Conservation (phyloP, 2,113 vertebrate genomes). For the Bagarius yarrelli region DNA sequence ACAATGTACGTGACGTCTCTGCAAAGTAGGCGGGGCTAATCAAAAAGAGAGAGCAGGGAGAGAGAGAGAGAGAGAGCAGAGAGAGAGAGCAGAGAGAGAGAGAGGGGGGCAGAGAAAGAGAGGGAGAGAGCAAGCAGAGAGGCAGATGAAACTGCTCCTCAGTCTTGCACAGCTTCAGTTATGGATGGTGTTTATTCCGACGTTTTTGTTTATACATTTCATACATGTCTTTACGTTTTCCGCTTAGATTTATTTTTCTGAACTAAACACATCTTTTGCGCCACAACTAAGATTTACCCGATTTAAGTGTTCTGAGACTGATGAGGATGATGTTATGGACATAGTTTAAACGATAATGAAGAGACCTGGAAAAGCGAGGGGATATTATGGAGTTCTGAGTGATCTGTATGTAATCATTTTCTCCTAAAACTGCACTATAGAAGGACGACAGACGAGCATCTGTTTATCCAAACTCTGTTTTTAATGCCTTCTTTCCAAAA, state of each 20-base stretch:
- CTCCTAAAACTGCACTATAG: not conserved
- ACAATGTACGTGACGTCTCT: not conserved
- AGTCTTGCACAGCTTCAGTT: not conserved
- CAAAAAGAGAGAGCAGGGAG: not conserved
- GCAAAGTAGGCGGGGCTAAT: slow-evolving; percentile 25
- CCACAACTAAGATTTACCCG: not conserved
- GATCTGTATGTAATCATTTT: not conserved
- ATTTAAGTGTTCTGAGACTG: not conserved
- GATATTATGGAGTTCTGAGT: not conserved
- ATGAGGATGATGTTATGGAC: slow-evolving; percentile 13
- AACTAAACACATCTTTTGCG: not conserved
- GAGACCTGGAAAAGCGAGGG: not conserved
- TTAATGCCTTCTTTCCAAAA: not conserved
- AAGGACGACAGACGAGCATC: not conserved
- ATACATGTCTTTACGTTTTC: not conserved
- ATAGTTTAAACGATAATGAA: not conserved
- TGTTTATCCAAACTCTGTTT: not conserved
- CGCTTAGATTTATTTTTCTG: not conserved
- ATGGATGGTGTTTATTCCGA: slow-evolving; percentile 25
- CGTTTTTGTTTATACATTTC: not conserved
- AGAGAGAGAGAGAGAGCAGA: not conserved
- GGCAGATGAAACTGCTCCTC: not conserved
- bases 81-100: not conserved
- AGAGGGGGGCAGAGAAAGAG: not conserved
- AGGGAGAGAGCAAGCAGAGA: not conserved